Percentiles rank a stretch among this genome's conserved stretches.
phyloP scores from a whole-genome alignment of 2,888 invertebrate species.

The Megalurothrips usitatus region DNA sequence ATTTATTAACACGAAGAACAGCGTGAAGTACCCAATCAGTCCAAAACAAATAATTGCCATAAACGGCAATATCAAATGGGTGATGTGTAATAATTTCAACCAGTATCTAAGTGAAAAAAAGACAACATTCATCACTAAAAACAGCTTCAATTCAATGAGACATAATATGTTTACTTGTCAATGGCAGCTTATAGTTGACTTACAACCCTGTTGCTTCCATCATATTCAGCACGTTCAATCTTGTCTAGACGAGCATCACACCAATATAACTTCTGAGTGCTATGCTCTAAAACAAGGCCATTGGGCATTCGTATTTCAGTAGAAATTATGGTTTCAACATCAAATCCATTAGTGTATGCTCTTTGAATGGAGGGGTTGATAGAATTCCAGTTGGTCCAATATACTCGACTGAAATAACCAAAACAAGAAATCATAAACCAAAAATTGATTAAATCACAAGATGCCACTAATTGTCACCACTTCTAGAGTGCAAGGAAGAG shows the following conservation, averaged over 20 bases:
- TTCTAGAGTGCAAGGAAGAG: background rate
- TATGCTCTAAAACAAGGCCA: conserved; percentile 72
- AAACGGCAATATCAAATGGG: conserved; percentile 80
- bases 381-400: conserved; percentile 90
- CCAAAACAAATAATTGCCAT: conserved; percentile 79
- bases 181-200: conserved; percentile 37
- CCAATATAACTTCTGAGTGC: conserved; percentile 74
- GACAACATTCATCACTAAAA: background rate
- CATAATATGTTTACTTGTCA: background rate
- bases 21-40: conserved; percentile 86
- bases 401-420: conserved; percentile 54
- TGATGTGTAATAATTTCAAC: conserved; percentile 71
- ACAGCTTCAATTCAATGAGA: background rate
- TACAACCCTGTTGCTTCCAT: conserved; percentile 68
- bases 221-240: conserved; percentile 75
- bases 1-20: conserved; percentile 75
- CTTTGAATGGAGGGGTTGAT: conserved; percentile 75
- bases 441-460: conserved; percentile 13
- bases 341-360: conserved; percentile 63
- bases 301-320: conserved; percentile 83
- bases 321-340: conserved; percentile 64
- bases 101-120: conserved; percentile 50
- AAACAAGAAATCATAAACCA: conserved; percentile 28
- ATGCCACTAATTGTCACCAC: background rate
- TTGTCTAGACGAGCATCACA: conserved; percentile 80